Percentiles rank a stretch among this genome's conserved stretches.
Evolutionary conservation across 1,140 invertebrate species (phyloP).

Genomic region (Drosophila orena): DNA sequence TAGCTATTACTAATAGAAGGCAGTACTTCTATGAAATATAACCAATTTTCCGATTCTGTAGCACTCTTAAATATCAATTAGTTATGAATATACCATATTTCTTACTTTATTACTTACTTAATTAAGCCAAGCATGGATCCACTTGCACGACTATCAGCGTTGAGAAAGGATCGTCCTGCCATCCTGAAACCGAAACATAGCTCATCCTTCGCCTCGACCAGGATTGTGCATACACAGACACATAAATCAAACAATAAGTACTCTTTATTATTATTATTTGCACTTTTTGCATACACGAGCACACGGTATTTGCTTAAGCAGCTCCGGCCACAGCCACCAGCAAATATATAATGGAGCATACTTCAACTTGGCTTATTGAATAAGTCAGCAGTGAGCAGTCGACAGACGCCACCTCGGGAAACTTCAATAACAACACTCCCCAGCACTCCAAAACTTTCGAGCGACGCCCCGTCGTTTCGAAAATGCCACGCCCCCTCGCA

Average conservation of each 20-base stretch:
- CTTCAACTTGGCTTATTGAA: slow-evolving; percentile 85
- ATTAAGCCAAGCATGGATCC: slow-evolving; percentile 2
- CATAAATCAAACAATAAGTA: slow-evolving; percentile 85
- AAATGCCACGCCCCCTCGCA: slow-evolving; percentile 57
- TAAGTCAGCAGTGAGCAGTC: slow-evolving; percentile 70
- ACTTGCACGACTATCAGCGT: not conserved
- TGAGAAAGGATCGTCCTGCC: slow-evolving; percentile 6
- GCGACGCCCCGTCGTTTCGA: slow-evolving; percentile 70
- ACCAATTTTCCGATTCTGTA: no score
- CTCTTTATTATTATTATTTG: slow-evolving; percentile 85
- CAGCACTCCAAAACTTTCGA: slow-evolving; percentile 58
- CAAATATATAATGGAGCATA: slow-evolving; percentile 71
- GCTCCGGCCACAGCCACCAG: slow-evolving; percentile 49
- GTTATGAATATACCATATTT: not conserved
- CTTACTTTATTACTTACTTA: slow-evolving; percentile 14
- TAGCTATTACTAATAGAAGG: no score
- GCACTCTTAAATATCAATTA: not conserved
- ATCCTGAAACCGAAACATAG: slow-evolving; percentile 16
- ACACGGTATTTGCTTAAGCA: slow-evolving; percentile 78
- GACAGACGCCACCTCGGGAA: slow-evolving; percentile 51
- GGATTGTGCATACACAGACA: slow-evolving; percentile 81
- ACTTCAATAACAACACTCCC: slow-evolving; percentile 81
- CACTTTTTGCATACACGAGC: slow-evolving; percentile 80
- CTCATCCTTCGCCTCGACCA: slow-evolving; percentile 23
- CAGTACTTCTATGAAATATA: not conserved